phyloP scores from a whole-genome alignment of 2,797 vertebrate genomes.

The Anabacerthia variegaticeps region DNA sequence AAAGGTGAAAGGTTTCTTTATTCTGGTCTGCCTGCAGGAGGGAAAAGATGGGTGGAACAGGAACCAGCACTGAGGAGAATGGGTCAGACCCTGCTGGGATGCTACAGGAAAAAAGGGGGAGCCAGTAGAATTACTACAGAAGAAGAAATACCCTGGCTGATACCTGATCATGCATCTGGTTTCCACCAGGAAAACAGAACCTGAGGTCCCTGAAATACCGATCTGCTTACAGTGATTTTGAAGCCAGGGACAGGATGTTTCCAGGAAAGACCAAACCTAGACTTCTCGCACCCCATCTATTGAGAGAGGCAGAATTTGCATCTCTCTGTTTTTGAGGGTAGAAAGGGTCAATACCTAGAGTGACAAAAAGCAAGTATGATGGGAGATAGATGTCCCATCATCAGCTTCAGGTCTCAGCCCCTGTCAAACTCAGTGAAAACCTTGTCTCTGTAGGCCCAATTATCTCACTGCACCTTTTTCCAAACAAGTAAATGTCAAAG shows the following conservation, averaged over 20 bases:
- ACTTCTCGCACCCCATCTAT: neutral
- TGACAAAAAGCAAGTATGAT: neutral
- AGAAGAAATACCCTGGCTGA: neutral
- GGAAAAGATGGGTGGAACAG: neutral
- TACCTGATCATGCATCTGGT: neutral
- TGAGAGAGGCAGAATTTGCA: neutral
- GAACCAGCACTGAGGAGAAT: neutral
- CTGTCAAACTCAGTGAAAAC: neutral
- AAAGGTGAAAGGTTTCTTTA: neutral
- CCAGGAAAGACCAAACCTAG: neutral
- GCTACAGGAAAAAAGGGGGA: neutral
- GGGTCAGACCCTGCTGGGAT: neutral
- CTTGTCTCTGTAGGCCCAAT: neutral
- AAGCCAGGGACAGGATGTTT: neutral
- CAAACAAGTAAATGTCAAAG: neutral
- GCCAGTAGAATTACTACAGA: neutral
- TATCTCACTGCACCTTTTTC: neutral
- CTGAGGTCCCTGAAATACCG: neutral
- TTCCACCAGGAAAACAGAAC: neutral
- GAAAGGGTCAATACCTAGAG: neutral
- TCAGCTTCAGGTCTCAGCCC: neutral
- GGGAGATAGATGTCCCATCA: neutral
- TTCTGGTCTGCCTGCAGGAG: neutral
- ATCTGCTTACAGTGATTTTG: neutral
- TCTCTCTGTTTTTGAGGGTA: neutral